A percentile compares a stretch with the other conserved stretches of the same genome.
phyloP scores from a whole-genome alignment of 2,888 invertebrate genomes.

The Nemoura dubitans region DNA sequence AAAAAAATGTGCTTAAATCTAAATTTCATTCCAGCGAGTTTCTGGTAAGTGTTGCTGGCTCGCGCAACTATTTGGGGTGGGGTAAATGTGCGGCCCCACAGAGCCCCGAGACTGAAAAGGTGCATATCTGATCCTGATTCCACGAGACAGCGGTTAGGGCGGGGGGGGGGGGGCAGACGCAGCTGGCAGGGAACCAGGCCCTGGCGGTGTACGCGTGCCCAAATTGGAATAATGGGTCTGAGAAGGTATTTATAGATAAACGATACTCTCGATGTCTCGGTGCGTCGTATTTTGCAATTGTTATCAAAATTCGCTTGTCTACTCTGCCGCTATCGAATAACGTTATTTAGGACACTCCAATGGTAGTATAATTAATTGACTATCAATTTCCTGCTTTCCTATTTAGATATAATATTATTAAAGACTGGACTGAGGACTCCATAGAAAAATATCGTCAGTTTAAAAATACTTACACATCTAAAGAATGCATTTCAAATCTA shows the following conservation, averaged over 20 bases:
- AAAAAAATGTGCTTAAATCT: no score
- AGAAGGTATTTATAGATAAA: slow-evolving; percentile 7
- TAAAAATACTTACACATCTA: no score
- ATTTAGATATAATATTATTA: no score
- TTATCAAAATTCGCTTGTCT: background rate
- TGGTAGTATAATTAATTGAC: background rate
- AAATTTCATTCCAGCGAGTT: no score
- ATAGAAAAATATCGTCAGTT: no score
- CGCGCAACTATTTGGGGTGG: no score
- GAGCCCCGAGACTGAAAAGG: background rate
- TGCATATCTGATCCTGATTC: background rate
- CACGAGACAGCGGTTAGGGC: background rate
- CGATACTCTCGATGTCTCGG: background rate
- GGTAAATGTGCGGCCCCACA: background rate
- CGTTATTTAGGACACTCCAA: background rate
- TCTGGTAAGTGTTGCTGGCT: no score
- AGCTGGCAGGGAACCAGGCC: slow-evolving; percentile 5
- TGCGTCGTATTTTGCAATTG: background rate
- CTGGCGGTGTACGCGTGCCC: background rate
- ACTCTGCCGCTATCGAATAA: background rate
- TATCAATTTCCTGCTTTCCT: no score
- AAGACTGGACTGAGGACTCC: no score
- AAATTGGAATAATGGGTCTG: background rate
- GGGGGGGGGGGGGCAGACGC: background rate
- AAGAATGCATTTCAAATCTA: no score